A percentile compares a stretch with the other conserved stretches of the same genome.
These are phyloP conservation scores for Coremacera marginata DNA, from an alignment of 2,888 invertebrate genomes.

Conservation along the genomic window DNA sequence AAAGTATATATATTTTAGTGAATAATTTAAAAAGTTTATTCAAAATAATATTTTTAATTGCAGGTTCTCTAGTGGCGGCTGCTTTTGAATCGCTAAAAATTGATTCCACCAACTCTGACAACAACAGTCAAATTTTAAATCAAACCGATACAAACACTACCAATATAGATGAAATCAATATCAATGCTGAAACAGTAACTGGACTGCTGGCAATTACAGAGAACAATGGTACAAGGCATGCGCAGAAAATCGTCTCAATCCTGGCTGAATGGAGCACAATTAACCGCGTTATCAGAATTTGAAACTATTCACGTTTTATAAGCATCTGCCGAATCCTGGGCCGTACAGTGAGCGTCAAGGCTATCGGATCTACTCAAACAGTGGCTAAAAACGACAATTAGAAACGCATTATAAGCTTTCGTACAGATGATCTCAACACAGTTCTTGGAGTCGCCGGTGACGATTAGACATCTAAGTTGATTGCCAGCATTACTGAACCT, in stretches of 20 bases:
- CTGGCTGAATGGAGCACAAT: slow-evolving; percentile 80
- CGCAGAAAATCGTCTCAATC: slow-evolving; percentile 79
- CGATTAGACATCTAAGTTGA: slow-evolving; percentile 83
- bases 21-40: not conserved
- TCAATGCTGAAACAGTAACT: slow-evolving; percentile 75
- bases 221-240: slow-evolving; percentile 72
- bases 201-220: slow-evolving; percentile 76
- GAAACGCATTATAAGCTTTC: slow-evolving; percentile 62
- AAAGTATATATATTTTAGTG: slow-evolving; percentile 43
- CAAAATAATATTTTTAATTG: slow-evolving; percentile 23
- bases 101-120: slow-evolving; percentile 44
- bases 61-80: slow-evolving; percentile 74
- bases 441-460: slow-evolving; percentile 82
- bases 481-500: slow-evolving; percentile 76
- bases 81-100: slow-evolving; percentile 79
- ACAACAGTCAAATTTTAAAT: not conserved
- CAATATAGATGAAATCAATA: slow-evolving; percentile 73
- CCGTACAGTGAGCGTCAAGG: slow-evolving; percentile 54
- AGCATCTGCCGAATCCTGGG: slow-evolving; percentile 78
- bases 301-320: slow-evolving; percentile 78
- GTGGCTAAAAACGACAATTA: slow-evolving; percentile 33
- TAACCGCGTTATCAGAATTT: slow-evolving; percentile 75
- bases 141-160: not conserved
- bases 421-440: slow-evolving; percentile 78
- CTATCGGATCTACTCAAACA: not conserved